Evolutionary conservation across 1,140 invertebrate species (phyloP).

Genomic region (Drepana arcuata): DNA sequence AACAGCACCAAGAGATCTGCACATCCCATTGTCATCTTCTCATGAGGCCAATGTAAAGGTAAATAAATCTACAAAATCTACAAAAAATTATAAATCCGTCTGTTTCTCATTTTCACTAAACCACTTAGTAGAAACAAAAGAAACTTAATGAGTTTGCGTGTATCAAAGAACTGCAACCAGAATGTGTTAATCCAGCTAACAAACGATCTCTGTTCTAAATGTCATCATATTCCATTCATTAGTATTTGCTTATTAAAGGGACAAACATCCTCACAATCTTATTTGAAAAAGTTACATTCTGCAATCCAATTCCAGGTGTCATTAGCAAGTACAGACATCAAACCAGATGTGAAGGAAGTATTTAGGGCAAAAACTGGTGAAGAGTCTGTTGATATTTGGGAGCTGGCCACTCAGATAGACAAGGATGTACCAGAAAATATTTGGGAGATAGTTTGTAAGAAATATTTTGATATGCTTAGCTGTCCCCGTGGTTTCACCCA

Average conservation of each 20-base stretch:
- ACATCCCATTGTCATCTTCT: constrained; percentile 44
- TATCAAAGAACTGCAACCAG: too few species aligned
- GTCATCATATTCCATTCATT: neutral
- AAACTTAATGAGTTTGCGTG: too few species aligned
- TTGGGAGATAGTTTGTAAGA: constrained; percentile 57
- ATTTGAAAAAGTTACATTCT: too few species aligned
- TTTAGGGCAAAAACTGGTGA: constrained; percentile 23
- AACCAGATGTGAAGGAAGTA: constrained; percentile 26
- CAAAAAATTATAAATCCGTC: too few species aligned
- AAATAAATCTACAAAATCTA: too few species aligned
- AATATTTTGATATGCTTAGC: too few species aligned
- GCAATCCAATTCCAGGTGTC: constrained; percentile 36
- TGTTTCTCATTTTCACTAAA: too few species aligned
- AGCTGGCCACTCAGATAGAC: constrained; percentile 45
- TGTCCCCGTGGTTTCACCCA: too few species aligned
- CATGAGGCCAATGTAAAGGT: constrained; percentile 23
- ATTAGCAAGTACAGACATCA: constrained; percentile 20
- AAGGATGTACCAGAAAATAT: constrained; percentile 52
- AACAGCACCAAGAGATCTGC: constrained; percentile 53
- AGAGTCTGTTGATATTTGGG: constrained; percentile 44
- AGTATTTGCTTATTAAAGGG: too few species aligned
- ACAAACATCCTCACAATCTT: too few species aligned
- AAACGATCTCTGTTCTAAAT: constrained; percentile 3
- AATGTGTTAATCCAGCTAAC: too few species aligned
- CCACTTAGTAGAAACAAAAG: too few species aligned